Evolutionary conservation across 2,888 invertebrate species (phyloP).

Genomic region (Apodemia duryi): DNA sequence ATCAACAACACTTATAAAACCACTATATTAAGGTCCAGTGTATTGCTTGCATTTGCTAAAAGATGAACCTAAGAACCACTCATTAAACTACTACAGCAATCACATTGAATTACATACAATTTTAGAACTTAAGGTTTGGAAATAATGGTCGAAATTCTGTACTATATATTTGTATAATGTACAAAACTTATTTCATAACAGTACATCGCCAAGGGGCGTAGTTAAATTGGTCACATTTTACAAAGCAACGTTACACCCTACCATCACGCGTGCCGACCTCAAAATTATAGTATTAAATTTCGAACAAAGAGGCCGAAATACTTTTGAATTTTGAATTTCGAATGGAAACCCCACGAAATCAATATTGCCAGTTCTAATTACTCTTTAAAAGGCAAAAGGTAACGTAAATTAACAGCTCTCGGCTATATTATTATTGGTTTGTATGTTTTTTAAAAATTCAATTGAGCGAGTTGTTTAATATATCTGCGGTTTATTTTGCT

Average conservation of each 20-base stretch:
- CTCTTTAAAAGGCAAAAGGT: constrained; percentile 37
- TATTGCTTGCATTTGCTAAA: constrained; percentile 37
- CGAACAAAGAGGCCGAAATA: constrained; percentile 51
- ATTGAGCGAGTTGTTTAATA: constrained; percentile 37
- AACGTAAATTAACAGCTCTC: constrained; percentile 58
- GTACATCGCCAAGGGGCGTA: constrained; percentile 38
- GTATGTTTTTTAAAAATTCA: constrained; percentile 45
- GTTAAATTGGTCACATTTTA: constrained; percentile 51
- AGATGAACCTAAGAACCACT: constrained; percentile 32
- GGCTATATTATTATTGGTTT: constrained; percentile 47
- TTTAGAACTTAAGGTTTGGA: not conserved
- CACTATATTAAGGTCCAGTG: constrained; percentile 40
- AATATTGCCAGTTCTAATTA: constrained; percentile 54
- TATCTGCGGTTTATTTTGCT: constrained; percentile 39
- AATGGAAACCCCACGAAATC: constrained; percentile 44
- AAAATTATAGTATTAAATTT: constrained; percentile 58
- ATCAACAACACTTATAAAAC: constrained; percentile 60
- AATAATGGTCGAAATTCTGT: constrained; percentile 20
- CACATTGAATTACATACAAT: constrained; percentile 15
- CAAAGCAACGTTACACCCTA: constrained; percentile 48
- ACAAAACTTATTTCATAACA: constrained; percentile 13
- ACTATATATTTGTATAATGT: constrained; percentile 11
- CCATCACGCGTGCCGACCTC: constrained; percentile 51
- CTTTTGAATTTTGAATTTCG: constrained; percentile 40
- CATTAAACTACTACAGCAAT: constrained; percentile 3